Base-by-base conservation (phyloP, 2,888 invertebrate species). In the Stenurella melanura region DNA sequence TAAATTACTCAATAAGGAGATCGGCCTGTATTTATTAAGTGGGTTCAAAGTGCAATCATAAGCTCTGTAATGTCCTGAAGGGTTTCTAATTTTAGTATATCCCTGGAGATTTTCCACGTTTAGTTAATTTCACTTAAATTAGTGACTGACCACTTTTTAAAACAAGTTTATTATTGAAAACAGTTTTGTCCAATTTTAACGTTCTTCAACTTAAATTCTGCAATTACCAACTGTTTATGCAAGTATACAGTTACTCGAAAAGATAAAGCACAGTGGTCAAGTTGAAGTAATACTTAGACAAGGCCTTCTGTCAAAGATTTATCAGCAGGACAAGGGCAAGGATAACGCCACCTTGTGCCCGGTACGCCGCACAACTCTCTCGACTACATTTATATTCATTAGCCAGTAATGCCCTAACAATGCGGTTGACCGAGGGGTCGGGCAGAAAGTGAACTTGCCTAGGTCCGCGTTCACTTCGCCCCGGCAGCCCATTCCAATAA, bases 361-460 rank as follows among this genome's bases (percentile, higher is more conserved):
- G 54, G 56, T 56, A 66, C 57, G 70, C 42, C 21, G 21, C 60
- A 38, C 63, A 70, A 64, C 18, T 80, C 77, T 80, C 81, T 77
- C 78, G 75, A 86, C 85, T 87, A 86, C 87, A 87, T 87, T 87
- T 87, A 86, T 87, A 87, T 87, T 87, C 87, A 87, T 87, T 87
- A 87, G 84, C 83, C 81, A 61, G 82, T 85, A 86, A 87, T 85
- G 83, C 86, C 86, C 82, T 85, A 87, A 87, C 87, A 86, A 85
- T 86, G 87, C 86, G 87, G 87, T 87, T 87, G 86, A 87, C 87
- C 87, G 85, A 84, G 85, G 85, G 79, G 77, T 76, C 78, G 73
- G 74, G 76, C 64, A 73, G 63, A 68, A 72, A 72, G 71, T 70
- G 74, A 72, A 77, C 74, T 73, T 68, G 75, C 70, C 70, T 26